Evolutionary conservation across 2,113 vertebrate genomes (phyloP).

Genomic region (Anhinga anhinga): DNA sequence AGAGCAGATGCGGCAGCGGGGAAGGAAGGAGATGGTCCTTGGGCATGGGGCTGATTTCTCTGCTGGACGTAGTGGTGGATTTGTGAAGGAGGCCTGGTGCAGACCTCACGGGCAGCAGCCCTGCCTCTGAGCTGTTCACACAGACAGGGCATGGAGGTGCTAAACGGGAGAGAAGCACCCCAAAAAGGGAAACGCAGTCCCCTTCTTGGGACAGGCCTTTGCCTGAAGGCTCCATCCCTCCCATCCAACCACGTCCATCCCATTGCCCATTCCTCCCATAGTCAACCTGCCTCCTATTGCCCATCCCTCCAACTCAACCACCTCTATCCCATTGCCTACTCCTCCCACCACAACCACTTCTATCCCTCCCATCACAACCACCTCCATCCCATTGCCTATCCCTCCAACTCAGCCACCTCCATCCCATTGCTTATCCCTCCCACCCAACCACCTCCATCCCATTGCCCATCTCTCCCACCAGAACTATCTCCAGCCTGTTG

Average conservation of each 20-base stretch:
- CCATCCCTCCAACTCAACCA: not conserved
- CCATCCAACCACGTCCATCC: not conserved
- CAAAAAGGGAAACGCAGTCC: not conserved
- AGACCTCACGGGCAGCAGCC: fast-evolving
- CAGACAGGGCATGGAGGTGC: not conserved
- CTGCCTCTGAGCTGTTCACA: not conserved
- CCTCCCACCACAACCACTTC: not conserved
- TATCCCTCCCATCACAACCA: not conserved
- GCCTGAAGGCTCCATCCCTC: not conserved
- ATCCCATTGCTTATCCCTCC: not conserved
- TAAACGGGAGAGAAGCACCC: fast-evolving
- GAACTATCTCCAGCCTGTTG: not conserved
- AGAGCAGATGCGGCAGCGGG: fast-evolving
- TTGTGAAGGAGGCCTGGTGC: not conserved
- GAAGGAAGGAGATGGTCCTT: not conserved
- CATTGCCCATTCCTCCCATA: fast-evolving
- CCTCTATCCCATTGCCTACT: too few species aligned
- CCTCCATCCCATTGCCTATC: too few species aligned
- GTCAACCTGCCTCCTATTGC: not conserved
- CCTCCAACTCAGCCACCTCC: not conserved
- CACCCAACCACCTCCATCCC: not conserved
- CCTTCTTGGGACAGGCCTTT: not conserved
- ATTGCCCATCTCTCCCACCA: fast-evolving
- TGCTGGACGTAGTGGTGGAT: not conserved
- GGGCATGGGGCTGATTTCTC: not conserved